Conservation (phyloP, 2,888 invertebrate genomes). For the Acleris cristana region DNA sequence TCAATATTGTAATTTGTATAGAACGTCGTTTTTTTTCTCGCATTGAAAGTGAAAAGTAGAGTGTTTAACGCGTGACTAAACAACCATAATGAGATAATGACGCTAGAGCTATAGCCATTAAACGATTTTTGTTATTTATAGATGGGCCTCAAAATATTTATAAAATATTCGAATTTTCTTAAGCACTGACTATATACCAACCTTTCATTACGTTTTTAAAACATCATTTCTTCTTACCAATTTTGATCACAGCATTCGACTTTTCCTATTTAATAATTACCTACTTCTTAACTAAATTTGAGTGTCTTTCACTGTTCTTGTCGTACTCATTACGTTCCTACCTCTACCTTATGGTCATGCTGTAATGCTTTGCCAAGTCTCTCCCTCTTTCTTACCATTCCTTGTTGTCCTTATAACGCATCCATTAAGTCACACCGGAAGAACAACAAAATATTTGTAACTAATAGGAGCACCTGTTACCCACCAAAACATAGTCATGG, state of each 20-base stretch:
- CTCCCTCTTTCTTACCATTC: slow-evolving; percentile 41
- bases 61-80: no score
- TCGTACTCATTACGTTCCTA: slow-evolving; percentile 52
- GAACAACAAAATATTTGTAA: slow-evolving; percentile 36
- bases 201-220: slow-evolving; percentile 10
- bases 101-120: no score
- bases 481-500: neutral
- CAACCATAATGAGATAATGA: no score
- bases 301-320: slow-evolving; percentile 41
- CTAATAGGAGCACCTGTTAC: slow-evolving; percentile 10
- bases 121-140: no score
- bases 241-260: slow-evolving; percentile 1
- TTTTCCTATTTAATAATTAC: slow-evolving; percentile 36
- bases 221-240: slow-evolving; percentile 18
- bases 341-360: slow-evolving; percentile 42
- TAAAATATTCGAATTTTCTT: neutral
- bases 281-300: slow-evolving; percentile 33
- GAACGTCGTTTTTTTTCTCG: no score
- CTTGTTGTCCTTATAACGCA: slow-evolving; percentile 25
- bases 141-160: neutral
- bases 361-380: slow-evolving; percentile 44
- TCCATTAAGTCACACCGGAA: slow-evolving; percentile 58
- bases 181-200: slow-evolving; percentile 1
- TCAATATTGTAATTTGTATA: no score
- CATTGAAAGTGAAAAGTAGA: no score